phyloP scores from a whole-genome alignment of 1,140 invertebrate species.

The Drosophila pandora region DNA sequence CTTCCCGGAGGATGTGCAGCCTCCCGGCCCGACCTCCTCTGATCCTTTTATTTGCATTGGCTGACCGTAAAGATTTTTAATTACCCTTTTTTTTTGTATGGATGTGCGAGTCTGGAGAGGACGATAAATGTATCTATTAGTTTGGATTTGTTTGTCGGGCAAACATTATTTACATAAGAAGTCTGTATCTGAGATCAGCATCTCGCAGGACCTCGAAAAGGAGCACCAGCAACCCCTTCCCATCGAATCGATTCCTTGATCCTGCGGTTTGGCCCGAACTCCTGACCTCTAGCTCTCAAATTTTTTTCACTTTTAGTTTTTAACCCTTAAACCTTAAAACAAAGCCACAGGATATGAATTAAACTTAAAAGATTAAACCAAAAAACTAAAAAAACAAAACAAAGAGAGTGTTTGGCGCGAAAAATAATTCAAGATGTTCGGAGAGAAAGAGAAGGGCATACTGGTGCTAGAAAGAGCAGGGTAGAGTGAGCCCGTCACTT shows the following conservation, averaged over 20 bases:
- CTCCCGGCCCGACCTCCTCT: slow-evolving; percentile 30
- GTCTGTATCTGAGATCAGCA: slow-evolving; percentile 22
- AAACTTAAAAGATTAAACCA: slow-evolving; percentile 17
- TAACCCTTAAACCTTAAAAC: neutral
- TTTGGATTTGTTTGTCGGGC: slow-evolving; percentile 73
- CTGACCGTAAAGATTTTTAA: slow-evolving; percentile 67
- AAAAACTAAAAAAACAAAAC: slow-evolving; percentile 10
- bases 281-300: slow-evolving; percentile 3
- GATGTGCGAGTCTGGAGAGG: slow-evolving; percentile 2
- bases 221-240: slow-evolving; percentile 46
- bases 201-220: neutral
- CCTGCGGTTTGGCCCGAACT: slow-evolving; percentile 46
- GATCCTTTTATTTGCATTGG: slow-evolving; percentile 30
- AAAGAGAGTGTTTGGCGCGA: slow-evolving; percentile 31
- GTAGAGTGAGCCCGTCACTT: slow-evolving; percentile 60
- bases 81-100: slow-evolving; percentile 32
- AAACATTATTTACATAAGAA: slow-evolving; percentile 72
- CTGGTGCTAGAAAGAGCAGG: slow-evolving; percentile 17
- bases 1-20: slow-evolving; percentile 7
- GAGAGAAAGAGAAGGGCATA: slow-evolving; percentile 2
- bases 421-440: slow-evolving; percentile 26
- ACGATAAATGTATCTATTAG: slow-evolving; percentile 76
- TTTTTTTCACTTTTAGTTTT: too few relatives aligned
- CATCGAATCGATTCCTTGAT: slow-evolving; percentile 53
- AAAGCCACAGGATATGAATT: neutral